Evolutionary conservation across 2,113 vertebrate genomes (phyloP).

Genomic region (mouse (Mus musculus)): GRCm39 chr9:23469501-23470000

Average conservation of each 20-base stretch:
- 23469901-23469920: neutral
- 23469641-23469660: neutral
- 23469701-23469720: neutral
- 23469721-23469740: too few species aligned
- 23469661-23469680: neutral
- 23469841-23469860: neutral
- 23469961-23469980: neutral
- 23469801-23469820: neutral
- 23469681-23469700: neutral
- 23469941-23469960: neutral
- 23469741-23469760: neutral
- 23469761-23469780: neutral
- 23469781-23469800: neutral
- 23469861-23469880: neutral
- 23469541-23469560: neutral
- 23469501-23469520: too few species aligned
- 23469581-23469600: too few species aligned
- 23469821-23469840: neutral
- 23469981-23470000: neutral
- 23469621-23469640: neutral
- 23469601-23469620: neutral
- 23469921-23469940: neutral
- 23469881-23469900: neutral
- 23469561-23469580: neutral
- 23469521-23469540: neutral